Evolutionary conservation across 2,888 invertebrate species (phyloP).

Genomic region (Coecobrya sp.): DNA sequence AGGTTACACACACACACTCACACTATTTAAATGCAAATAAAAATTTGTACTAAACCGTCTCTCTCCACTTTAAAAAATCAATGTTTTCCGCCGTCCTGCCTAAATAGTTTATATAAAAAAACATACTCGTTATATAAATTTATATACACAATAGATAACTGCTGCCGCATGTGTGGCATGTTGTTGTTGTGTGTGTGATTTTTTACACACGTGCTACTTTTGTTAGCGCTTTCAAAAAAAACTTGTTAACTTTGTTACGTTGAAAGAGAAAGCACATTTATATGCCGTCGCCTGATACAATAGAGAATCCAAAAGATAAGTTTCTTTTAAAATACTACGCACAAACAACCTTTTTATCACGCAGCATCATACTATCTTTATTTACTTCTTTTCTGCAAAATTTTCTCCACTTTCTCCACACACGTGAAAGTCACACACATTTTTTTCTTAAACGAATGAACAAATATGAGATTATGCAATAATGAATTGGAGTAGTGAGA

Average conservation of each 20-base stretch:
- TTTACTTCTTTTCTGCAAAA: not conserved
- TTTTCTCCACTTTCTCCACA: not conserved
- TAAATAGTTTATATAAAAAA: constrained; percentile 47
- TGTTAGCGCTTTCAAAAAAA: constrained; percentile 60
- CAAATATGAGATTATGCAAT: constrained; percentile 73
- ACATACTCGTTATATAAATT: constrained; percentile 6
- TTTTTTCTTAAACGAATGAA: constrained; percentile 45
- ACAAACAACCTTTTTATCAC: constrained; percentile 27
- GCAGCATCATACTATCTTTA: not conserved
- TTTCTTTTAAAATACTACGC: constrained; percentile 31
- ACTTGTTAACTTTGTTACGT: constrained; percentile 13
- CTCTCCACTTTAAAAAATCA: constrained; percentile 71
- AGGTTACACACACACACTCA: not conserved
- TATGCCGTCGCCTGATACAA: constrained; percentile 17
- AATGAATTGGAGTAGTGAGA: constrained; percentile 67
- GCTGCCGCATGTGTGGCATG: not conserved
- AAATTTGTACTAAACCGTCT: constrained; percentile 69
- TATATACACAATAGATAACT: constrained; percentile 10
- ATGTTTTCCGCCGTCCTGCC: constrained; percentile 76
- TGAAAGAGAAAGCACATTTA: not conserved
- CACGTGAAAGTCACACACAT: constrained; percentile 24
- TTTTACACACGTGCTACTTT: constrained; percentile 21
- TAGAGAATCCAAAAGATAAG: constrained; percentile 39
- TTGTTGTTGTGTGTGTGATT: constrained; percentile 35
- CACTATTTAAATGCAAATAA: constrained; percentile 47